phyloP scores from a whole-genome alignment of 2,888 invertebrate genomes.

The Abscondita cerata region DNA sequence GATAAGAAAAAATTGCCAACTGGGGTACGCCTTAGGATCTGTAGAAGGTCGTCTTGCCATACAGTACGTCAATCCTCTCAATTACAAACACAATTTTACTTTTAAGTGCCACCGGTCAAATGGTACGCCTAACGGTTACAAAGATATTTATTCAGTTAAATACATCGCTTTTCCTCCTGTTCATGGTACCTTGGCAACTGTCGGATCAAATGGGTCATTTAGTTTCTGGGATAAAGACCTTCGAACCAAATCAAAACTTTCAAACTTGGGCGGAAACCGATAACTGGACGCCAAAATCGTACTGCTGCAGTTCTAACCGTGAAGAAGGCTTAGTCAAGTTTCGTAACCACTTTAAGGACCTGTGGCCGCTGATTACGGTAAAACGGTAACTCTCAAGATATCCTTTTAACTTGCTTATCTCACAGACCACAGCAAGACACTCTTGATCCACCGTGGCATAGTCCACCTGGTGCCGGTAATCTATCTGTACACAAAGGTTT shows the following conservation, averaged over 20 bases:
- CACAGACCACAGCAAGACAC: too few species aligned
- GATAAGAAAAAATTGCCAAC: slow-evolving; percentile 84
- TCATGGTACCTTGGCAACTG: slow-evolving; percentile 96
- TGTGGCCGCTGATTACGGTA: too few species aligned
- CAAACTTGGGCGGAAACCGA: slow-evolving; percentile 91
- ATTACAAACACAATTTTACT: slow-evolving; percentile 98
- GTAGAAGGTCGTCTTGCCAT: slow-evolving; percentile 98
- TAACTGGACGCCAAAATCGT: slow-evolving; percentile 89
- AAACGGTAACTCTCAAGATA: too few species aligned
- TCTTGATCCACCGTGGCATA: too few species aligned
- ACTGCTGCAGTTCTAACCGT: too few species aligned
- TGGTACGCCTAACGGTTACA: slow-evolving; percentile 79
- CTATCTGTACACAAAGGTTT: too few species aligned
- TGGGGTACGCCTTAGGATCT: slow-evolving; percentile 92
- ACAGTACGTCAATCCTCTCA: slow-evolving; percentile 92
- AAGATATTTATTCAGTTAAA: slow-evolving; percentile 63
- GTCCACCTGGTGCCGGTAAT: too few species aligned
- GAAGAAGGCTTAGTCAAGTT: too few species aligned
- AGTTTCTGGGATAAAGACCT: slow-evolving; percentile 99
- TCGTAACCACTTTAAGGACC: too few species aligned
- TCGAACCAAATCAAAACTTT: slow-evolving; percentile 95
- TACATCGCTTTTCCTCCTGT: slow-evolving; percentile 89
- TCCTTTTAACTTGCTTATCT: too few species aligned
- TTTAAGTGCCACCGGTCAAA: slow-evolving; percentile 98
- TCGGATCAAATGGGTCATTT: slow-evolving; percentile 96